phyloP scores from a whole-genome alignment of 2,888 invertebrate species.

The Tupiocoris notatus region DNA sequence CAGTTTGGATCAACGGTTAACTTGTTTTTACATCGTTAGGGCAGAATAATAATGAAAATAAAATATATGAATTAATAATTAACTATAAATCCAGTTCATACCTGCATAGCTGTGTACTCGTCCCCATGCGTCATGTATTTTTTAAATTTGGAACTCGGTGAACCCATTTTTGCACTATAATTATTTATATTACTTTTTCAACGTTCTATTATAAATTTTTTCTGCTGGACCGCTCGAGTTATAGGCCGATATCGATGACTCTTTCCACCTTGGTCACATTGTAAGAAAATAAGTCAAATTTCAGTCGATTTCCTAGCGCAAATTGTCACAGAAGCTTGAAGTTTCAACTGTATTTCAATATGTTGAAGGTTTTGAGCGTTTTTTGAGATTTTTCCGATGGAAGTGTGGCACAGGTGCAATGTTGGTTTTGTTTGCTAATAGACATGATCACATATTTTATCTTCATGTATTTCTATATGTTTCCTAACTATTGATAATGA shows the following conservation, averaged over 20 bases:
- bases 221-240: background rate
- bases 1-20: too few relatives aligned
- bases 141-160: conserved; percentile 67
- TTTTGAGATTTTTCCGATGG: background rate
- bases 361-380: background rate
- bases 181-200: background rate
- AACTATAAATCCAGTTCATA: too few relatives aligned
- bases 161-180: conserved; percentile 63
- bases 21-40: too few relatives aligned
- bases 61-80: too few relatives aligned
- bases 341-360: background rate
- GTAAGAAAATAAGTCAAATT: background rate
- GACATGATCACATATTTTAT: background rate
- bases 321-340: background rate
- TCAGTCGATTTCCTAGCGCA: too few relatives aligned
- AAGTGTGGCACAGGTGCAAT: background rate
- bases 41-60: too few relatives aligned
- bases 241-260: background rate
- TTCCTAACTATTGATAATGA: background rate
- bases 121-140: conserved; percentile 69
- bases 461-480: background rate
- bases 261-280: background rate
- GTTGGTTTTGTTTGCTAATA: background rate
- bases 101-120: conserved; percentile 67
- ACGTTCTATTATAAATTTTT: background rate